These are phyloP conservation scores for Proteles cristata DNA, from an alignment of 2,113 vertebrate species.

Conservation along the genomic window DNA sequence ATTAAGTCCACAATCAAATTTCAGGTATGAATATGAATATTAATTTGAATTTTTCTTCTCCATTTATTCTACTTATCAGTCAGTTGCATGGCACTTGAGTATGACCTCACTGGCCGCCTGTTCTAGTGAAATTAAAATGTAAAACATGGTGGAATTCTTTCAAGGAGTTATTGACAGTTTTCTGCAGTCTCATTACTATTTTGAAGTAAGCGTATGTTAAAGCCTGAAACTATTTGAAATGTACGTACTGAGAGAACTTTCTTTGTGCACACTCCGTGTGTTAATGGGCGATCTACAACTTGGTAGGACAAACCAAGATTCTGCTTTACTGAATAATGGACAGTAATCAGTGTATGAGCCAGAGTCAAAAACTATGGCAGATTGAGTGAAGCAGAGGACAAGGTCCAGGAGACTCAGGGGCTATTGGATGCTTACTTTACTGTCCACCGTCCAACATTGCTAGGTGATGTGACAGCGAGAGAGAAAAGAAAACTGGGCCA, in stretches of 20 bases:
- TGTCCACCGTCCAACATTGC: neutral
- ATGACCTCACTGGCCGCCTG: neutral
- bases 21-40: constrained; percentile 42
- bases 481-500: neutral
- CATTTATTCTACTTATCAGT: constrained; percentile 4
- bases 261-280: neutral
- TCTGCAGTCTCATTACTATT: constrained; percentile 8
- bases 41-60: constrained; percentile 14
- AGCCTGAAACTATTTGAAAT: constrained; percentile 42
- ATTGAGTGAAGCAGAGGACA: neutral
- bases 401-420: neutral
- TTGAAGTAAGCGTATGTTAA: constrained; percentile 39
- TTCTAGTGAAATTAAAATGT: constrained; percentile 33
- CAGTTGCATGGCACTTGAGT: neutral
- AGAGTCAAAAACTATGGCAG: neutral
- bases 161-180: neutral
- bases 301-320: neutral
- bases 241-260: neutral
- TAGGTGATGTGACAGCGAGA: neutral
- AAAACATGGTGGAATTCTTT: constrained; percentile 44
- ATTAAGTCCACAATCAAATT: constrained; percentile 43
- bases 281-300: neutral
- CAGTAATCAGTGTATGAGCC: neutral
- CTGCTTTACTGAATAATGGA: neutral
- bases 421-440: neutral